Conservation (phyloP, 1,140 invertebrate genomes). For the Druon quercuslanigerum region DNA sequence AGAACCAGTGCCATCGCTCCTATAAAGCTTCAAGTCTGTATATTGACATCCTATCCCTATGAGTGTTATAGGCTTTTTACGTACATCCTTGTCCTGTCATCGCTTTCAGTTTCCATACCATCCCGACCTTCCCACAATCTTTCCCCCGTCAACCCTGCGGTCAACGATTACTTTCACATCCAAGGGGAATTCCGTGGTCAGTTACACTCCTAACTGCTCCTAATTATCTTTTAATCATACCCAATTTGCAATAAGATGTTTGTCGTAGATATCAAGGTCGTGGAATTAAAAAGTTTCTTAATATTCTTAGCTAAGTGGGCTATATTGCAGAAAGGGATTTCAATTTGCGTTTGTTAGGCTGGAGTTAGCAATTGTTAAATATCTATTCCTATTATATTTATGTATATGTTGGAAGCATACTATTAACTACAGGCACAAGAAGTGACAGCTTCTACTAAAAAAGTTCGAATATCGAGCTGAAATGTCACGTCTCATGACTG, state of each 20-base stretch:
- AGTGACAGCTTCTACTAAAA: too few relatives aligned
- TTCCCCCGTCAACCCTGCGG: not conserved
- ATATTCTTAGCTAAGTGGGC: too few relatives aligned
- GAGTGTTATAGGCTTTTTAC: conserved; percentile 46
- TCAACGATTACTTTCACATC: conserved; percentile 11
- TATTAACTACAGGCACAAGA: too few relatives aligned
- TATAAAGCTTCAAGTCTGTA: conserved; percentile 58
- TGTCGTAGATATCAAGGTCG: not conserved
- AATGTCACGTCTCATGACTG: too few relatives aligned
- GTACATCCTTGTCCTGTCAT: conserved; percentile 11
- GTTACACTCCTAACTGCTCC: not conserved
- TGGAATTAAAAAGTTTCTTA: not conserved
- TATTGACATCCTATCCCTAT: conserved; percentile 68
- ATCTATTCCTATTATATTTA: too few relatives aligned
- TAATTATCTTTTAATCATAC: not conserved
- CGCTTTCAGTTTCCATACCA: not conserved
- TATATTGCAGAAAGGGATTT: too few relatives aligned
- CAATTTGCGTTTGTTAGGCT: too few relatives aligned
- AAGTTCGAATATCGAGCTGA: too few relatives aligned
- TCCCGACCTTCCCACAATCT: not conserved
- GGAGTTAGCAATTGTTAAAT: too few relatives aligned
- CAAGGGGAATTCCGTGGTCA: conserved; percentile 15
- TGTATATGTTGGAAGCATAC: too few relatives aligned
- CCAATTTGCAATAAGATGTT: not conserved
- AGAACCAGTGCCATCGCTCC: conserved; percentile 62